Base-by-base conservation (phyloP, 2,888 invertebrate species). In the Ennomos quercinarius region DNA sequence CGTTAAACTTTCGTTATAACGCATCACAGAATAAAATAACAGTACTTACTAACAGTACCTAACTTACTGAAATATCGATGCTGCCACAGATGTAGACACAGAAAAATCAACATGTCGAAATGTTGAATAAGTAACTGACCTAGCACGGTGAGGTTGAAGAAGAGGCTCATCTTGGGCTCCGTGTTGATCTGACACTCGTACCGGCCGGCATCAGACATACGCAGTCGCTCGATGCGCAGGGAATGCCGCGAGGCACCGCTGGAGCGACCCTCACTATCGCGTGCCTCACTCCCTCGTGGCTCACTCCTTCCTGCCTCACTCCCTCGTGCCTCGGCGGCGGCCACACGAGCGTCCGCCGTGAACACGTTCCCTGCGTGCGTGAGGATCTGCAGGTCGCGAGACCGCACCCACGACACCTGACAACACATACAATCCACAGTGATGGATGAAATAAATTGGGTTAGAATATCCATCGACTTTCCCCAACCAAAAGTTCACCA, bases 181-280 rank as follows among this genome's bases (percentile, higher is more conserved):
- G 95, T 95, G 87, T 96, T 96, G 74, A 96, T 94, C 87, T 96
- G 96, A 76, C 96, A 96, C 89, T 95, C 96, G 87, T 96, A 96
- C 66, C 93, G 93, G 63, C 96, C 96, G 2, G 94, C 89, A 84
- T 96, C 96, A 17, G 89, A 74, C 52, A 86, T 77, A 61, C 93
- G 93, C 61, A 94, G 93, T n/a, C 92, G 92, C 69, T 92, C 91
- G 67, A 96, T 93, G 71, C 93, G 89, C 70, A 96, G 90, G 57
- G 94, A 93, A 78, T 89, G 88, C 93, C 94, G 94, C 44, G 27
- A 27, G 6, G n/a, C n/a, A n/a, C n/a, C n/a, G n/a, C n/a, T n/a
- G n/a, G 27, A 27, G 27, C 27, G 94, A 42, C 52, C 43, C 57
- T 46, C 42, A 27, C 17, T 17, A 1, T 55, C 45, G 81, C 78